These are phyloP conservation scores for Harpalus rubripes DNA, from an alignment of 2,888 invertebrate species.

Conservation along the genomic window DNA sequence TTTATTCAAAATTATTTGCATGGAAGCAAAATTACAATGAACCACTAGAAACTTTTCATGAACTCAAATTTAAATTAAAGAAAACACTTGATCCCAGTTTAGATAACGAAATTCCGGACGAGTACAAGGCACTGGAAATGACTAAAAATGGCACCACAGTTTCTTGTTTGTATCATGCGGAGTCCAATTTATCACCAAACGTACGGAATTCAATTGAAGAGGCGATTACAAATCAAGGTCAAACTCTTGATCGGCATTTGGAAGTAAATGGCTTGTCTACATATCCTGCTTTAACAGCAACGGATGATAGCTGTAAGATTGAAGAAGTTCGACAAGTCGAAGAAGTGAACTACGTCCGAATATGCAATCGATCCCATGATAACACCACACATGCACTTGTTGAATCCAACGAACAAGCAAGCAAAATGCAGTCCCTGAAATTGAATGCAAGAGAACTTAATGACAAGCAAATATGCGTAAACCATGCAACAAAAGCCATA, in stretches of 20 bases:
- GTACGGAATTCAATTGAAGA: conserved; percentile 93
- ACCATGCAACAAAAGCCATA: conserved; percentile 95
- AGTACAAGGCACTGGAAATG: conserved; percentile 94
- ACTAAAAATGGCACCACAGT: conserved; percentile 94
- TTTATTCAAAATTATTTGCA: too few species aligned
- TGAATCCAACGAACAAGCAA: conserved; percentile 95
- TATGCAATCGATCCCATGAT: conserved; percentile 91
- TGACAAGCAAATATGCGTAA: conserved; percentile 85
- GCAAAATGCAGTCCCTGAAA: conserved; percentile 91
- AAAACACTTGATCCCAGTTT: conserved; percentile 95
- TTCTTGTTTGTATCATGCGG: conserved; percentile 90
- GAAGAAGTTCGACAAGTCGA: conserved; percentile 96
- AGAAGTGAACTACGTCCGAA: conserved; percentile 96
- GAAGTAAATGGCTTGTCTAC: conserved; percentile 89
- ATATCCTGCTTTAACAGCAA: conserved; percentile 94
- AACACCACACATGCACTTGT: conserved; percentile 90
- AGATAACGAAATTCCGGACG: conserved; percentile 96
- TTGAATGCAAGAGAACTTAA: conserved; percentile 90
- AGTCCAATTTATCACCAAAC: conserved; percentile 93
- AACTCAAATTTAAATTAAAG: too few species aligned
- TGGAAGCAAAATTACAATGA: too few species aligned
- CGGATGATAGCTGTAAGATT: conserved; percentile 92
- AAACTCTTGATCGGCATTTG: conserved; percentile 94
- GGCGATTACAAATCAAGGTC: conserved; percentile 87
- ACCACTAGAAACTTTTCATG: too few species aligned